Evolutionary conservation across 2,113 vertebrate species (phyloP), one percentile per base, ranked within the genome.

Genomic region (Poeciliopsis turrubarensis): DNA sequence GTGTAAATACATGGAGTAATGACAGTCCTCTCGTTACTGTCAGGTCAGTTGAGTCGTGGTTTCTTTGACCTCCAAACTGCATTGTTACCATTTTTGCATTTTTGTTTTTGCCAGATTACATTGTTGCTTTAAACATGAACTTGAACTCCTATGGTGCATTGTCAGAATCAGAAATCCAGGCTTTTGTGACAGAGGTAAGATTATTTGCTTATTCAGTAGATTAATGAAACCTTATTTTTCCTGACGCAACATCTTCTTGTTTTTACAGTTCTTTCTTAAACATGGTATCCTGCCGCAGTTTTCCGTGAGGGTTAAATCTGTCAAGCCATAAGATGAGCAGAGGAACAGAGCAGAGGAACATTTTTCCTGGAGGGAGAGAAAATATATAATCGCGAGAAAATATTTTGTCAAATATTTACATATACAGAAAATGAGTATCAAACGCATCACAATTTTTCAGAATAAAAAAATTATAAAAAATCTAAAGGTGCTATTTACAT

Each of bases 51-150:
- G 30, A 31, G 30, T 31, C 4, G 30, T 31, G 30, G 30, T 31
- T 31, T 31, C 30, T 31, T 31, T 31, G 3, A 31, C 30, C 30
- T 31, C 4, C 4, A 31, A 31, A 31, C 30, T 4, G 30, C 30
- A 51, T 51, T 51, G 5, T 41, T 13, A 47, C 17, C 44, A 54
- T 70, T 82, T 44, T 15, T 44, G 2, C 19, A 17, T 75, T 70
- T 75, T 75, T 70, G 68, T 0, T 76, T 2, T 76, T 34, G 62
- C 80, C 77, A 86, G 84, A 66, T 66, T 41, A 69, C 60, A 63
- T 86, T 44, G 13, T 79, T 39, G 77, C 5, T 41, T 0, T 89
- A 19, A 68, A 76, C 4, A 9, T 81, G 0, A 27, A 1, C 71
- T 27, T 88, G 13, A 62, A 15, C 34, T 77, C 73, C 15, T 22